These are phyloP conservation scores for Leptinotarsa peninsularis DNA, from an alignment of 2,888 invertebrate genomes.

Conservation along the genomic window DNA sequence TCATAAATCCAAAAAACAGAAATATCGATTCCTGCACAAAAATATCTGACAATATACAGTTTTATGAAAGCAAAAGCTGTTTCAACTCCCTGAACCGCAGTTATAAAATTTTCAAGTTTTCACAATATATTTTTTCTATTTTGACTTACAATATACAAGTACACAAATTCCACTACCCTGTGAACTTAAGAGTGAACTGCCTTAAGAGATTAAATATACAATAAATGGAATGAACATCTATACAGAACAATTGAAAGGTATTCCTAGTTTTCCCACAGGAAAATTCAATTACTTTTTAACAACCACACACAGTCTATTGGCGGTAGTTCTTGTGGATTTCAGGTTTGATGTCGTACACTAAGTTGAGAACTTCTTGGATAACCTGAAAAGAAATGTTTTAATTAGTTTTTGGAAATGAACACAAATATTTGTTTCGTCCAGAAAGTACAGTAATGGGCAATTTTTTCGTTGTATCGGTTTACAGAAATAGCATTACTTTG, in stretches of 20 bases:
- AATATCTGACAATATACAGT: too few relatives aligned
- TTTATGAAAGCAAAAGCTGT: too few relatives aligned
- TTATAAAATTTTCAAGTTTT: neutral
- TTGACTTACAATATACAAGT: conserved; percentile 8
- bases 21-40: too few relatives aligned
- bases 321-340: conserved; percentile 92
- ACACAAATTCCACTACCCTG: conserved; percentile 16
- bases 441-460: too few relatives aligned
- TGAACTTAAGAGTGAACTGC: conserved; percentile 22
- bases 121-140: conserved; percentile 4
- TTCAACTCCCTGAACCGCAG: neutral
- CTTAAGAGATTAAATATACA: conserved; percentile 30
- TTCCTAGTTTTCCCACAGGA: conserved; percentile 22
- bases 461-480: too few relatives aligned
- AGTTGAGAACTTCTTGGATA: conserved; percentile 81
- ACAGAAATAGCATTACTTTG: too few relatives aligned
- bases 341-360: conserved; percentile 93
- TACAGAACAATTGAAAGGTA: conserved; percentile 30
- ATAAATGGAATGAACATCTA: conserved; percentile 44
- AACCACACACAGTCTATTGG: conserved; percentile 44
- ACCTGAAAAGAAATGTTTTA: conserved; percentile 70
- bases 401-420: too few relatives aligned
- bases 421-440: too few relatives aligned
- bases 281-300: conserved; percentile 5
- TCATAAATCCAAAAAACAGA: too few relatives aligned